Conservation (phyloP, 2,797 vertebrate species). For the Sebastiscus tertius region DNA sequence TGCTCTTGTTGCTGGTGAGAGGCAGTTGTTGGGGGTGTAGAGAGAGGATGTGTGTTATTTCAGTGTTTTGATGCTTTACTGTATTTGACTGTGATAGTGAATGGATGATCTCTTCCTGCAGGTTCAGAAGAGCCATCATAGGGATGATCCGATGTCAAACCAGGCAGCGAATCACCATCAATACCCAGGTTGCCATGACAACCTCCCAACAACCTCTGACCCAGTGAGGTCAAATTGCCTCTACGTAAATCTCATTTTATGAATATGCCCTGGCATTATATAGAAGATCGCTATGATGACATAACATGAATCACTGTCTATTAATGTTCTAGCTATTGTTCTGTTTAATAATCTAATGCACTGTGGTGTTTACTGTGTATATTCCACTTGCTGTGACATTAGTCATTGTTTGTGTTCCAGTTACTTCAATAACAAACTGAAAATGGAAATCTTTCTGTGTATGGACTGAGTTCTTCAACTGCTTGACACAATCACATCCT, state of each 20-base stretch:
- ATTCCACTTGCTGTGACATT: conserved; percentile 16
- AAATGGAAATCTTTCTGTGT: background rate
- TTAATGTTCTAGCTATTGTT: background rate
- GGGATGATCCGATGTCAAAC: conserved; percentile 93
- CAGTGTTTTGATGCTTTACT: background rate
- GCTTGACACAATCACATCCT: background rate
- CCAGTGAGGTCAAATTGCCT: conserved; percentile 54
- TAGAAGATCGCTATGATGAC: background rate
- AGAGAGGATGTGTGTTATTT: background rate
- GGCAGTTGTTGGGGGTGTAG: too few species aligned
- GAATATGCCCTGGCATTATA: background rate
- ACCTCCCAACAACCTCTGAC: conserved; percentile 80
- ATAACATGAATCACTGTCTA: background rate
- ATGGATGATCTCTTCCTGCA: conserved; percentile 40
- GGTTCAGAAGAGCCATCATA: conserved; percentile 88
- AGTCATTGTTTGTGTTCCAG: conserved; percentile 1
- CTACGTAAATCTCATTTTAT: background rate
- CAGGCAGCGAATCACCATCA: conserved; percentile 87
- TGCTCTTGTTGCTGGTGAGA: background rate
- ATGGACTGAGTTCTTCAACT: background rate
- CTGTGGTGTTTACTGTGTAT: conserved; percentile 50
- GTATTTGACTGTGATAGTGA: background rate
- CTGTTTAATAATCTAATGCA: background rate
- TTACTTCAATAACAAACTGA: conserved; percentile 6
- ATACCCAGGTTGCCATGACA: conserved; percentile 88